Evolutionary conservation across 2,888 invertebrate genomes (phyloP).

Genomic region (Gibbula magus): DNA sequence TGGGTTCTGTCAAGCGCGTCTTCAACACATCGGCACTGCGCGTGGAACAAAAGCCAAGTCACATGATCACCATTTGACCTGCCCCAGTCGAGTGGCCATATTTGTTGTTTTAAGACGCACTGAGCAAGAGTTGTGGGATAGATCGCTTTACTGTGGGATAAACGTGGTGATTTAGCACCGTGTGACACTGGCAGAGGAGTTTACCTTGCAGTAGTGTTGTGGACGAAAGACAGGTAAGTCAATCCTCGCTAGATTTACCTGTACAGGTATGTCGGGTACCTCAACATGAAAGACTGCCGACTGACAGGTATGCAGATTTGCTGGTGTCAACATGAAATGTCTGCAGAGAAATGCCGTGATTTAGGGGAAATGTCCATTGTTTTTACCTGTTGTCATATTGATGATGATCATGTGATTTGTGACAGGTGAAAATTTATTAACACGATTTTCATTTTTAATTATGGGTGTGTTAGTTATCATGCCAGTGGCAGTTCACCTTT

Average conservation of each 20-base stretch:
- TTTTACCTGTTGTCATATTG: no score
- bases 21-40: neutral
- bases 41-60: slow-evolving; percentile 22
- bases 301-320: slow-evolving; percentile 16
- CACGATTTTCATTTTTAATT: no score
- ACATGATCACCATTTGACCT: slow-evolving; percentile 28
- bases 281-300: slow-evolving; percentile 14
- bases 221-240: slow-evolving; percentile 2
- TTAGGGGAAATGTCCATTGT: no score
- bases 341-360: no score
- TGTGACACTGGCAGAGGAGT: neutral
- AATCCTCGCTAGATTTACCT: neutral
- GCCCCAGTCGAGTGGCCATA: slow-evolving; percentile 16
- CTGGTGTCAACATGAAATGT: neutral
- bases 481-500: no score
- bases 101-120: slow-evolving; percentile 21
- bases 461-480: no score
- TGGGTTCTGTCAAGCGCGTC: neutral
- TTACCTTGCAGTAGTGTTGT: neutral
- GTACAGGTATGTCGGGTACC: neutral
- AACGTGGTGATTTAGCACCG: neutral
- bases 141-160: slow-evolving; percentile 4
- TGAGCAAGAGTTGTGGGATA: neutral
- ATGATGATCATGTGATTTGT: no score
- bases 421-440: no score